Evolutionary conservation across 2,113 vertebrate species (phyloP).

Genomic region (Coptodon rendalli): DNA sequence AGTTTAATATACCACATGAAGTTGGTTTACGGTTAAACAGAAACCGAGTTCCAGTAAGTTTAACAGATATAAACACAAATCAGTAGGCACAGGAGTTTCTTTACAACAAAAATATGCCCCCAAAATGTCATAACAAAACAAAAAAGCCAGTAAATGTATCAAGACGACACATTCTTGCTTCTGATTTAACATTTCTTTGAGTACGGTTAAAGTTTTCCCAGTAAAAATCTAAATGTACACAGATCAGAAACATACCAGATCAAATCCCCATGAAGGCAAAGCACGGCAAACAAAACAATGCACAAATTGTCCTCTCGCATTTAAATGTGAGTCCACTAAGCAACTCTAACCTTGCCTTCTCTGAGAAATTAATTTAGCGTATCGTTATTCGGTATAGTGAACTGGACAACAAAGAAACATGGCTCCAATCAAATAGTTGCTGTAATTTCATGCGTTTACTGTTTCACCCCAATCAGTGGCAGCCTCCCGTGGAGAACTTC

Average conservation of each 20-base stretch:
- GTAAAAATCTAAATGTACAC: neutral
- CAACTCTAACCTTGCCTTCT: neutral
- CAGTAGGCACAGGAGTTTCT: neutral
- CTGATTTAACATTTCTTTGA: neutral
- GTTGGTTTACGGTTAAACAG: neutral
- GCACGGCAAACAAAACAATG: neutral
- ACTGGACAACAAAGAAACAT: neutral
- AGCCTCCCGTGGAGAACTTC: slow-evolving; percentile 51
- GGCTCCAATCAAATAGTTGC: slow-evolving; percentile 14
- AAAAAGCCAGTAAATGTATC: neutral
- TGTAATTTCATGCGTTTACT: slow-evolving; percentile 36
- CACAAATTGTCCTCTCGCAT: neutral
- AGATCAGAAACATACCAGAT: neutral
- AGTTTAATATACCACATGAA: neutral
- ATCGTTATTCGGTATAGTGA: neutral
- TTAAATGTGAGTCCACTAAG: neutral
- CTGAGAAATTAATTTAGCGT: neutral
- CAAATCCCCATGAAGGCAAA: neutral
- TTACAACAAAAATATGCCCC: neutral
- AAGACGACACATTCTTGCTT: neutral
- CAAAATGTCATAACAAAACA: neutral
- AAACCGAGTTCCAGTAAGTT: neutral
- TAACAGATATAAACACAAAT: neutral
- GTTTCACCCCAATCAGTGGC: slow-evolving; percentile 49
- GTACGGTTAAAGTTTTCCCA: neutral